Evolutionary conservation across 2,113 vertebrate species (phyloP).

Genomic region (Ophiodon elongatus): DNA sequence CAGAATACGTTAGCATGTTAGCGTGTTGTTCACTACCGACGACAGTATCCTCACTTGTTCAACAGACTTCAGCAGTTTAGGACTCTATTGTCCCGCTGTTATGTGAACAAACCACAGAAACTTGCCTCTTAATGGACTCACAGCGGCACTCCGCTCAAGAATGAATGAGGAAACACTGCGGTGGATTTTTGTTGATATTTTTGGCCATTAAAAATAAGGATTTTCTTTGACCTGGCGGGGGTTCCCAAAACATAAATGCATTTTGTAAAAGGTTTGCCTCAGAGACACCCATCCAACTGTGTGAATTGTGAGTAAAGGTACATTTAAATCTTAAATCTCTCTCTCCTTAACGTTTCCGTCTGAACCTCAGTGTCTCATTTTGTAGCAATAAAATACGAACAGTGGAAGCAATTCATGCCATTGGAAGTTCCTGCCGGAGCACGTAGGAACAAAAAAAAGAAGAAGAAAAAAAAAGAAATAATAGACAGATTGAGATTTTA

Average conservation of each 20-base stretch:
- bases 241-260: neutral
- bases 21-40: neutral
- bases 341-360: neutral
- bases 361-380: neutral
- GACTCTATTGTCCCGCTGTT: neutral
- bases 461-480: neutral
- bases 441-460: neutral
- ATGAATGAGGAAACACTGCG: neutral
- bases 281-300: neutral
- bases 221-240: neutral
- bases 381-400: neutral
- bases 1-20: no score
- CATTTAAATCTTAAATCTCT: constrained; percentile 6
- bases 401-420: neutral
- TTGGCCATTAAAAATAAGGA: neutral
- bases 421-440: neutral
- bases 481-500: constrained; percentile 29
- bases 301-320: neutral
- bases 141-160: neutral
- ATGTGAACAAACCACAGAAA: neutral
- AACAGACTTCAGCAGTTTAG: neutral
- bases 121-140: neutral
- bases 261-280: neutral
- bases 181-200: neutral
- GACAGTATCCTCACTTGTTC: neutral